Base-by-base conservation (phyloP, 2,888 invertebrate genomes). In the Melikaiella ostensackeni region DNA sequence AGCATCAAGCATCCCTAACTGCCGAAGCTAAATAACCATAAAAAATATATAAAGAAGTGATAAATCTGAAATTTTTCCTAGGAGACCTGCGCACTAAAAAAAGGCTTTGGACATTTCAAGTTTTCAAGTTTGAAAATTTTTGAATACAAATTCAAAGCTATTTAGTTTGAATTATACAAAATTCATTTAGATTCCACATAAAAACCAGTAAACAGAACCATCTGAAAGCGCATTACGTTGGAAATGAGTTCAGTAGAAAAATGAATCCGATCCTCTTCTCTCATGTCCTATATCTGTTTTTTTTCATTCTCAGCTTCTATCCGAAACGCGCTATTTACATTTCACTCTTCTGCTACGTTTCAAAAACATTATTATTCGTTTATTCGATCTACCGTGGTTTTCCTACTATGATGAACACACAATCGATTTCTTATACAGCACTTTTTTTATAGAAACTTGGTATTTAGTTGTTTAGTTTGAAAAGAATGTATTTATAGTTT, bases 321-420 rank as follows among this genome's bases (percentile, higher is more conserved):
- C 30, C n/a, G n/a, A 33, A 50, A 70, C n/a, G 70, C 13, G n/a
- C 50, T 70, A 70, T 70, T 70, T 70, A 70, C 70, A 30, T 50
- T 70, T 70, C 70, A 70, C 21, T 66, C 66, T 66, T 66, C 27
- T 66, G 42, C 66, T 27, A 19, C 42, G 27, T 66, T 66, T 66
- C 19, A 8, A 46, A 66, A 27, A 46, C n/a, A 38, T 27, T 13
- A 50, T 50, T 46, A 70, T 70, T 50, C 33, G 50, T 50, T 70
- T 50, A 70, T 46, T 30, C 50, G 30, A 70, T 50, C 11, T 30
- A 50, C 13, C 42, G n/a, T 33, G 27, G 19, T 66, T 66, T 33
- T 24, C 5, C 27, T 50, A 70, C 50, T 50, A 30, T 70, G 9
- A 50, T 70, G 1, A 11, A 50, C 16, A 38, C 27, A n/a, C 42